These are phyloP conservation scores for Pogoniulus pusillus DNA, from an alignment of 2,797 vertebrate genomes.

Conservation along the genomic window DNA sequence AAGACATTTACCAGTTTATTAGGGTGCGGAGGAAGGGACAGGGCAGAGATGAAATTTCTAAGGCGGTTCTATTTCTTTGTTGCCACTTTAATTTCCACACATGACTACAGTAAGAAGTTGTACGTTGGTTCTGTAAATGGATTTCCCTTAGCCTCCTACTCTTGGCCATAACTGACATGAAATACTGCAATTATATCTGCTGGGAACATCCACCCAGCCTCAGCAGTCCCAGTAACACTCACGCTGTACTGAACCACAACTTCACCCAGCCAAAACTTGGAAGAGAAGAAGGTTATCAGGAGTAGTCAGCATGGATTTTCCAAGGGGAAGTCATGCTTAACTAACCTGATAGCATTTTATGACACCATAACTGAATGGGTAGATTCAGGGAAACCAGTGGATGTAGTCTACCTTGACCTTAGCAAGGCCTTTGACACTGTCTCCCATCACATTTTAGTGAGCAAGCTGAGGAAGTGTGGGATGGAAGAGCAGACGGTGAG, in stretches of 20 bases:
- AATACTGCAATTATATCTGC: not conserved
- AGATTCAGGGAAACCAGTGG: too few relatives aligned
- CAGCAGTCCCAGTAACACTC: not conserved
- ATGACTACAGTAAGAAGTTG: conserved; percentile 9
- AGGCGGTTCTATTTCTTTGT: not conserved
- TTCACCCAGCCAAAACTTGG: not conserved
- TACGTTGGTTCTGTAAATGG: conserved; percentile 5
- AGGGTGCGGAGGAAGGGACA: not conserved
- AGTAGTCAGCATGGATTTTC: too few relatives aligned
- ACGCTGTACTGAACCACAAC: not conserved
- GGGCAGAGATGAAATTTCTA: not conserved
- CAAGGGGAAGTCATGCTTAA: too few relatives aligned
- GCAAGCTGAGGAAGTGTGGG: too few relatives aligned
- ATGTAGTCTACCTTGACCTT: too few relatives aligned
- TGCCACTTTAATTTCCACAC: conserved; percentile 12
- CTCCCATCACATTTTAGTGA: too few relatives aligned
- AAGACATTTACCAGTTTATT: not conserved
- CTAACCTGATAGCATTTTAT: too few relatives aligned
- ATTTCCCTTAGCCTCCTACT: conserved; percentile 11
- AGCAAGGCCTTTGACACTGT: too few relatives aligned
- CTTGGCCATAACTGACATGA: rapidly evolving
- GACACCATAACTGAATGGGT: too few relatives aligned
- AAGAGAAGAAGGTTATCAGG: too few relatives aligned
- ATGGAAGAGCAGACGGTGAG: too few relatives aligned
- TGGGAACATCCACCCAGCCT: not conserved